Evolutionary conservation across 1,140 invertebrate genomes (phyloP), one percentile per base, ranked within the genome.

Genomic region (Drosophila ironensis): DNA sequence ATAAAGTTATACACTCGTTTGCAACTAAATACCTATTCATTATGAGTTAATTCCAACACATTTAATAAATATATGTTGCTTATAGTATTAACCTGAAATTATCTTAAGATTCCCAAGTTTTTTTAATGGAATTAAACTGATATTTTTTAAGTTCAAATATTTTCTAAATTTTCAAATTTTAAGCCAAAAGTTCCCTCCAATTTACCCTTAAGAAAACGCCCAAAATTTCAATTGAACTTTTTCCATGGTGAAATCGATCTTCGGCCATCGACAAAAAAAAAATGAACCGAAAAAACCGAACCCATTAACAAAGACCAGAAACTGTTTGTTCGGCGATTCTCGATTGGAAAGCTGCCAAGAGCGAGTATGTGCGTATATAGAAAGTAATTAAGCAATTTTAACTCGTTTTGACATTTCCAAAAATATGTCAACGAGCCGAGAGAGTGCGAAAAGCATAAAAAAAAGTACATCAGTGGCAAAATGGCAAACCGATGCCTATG

Each of bases 301-400:
- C 9, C 66, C 37, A 70, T 67, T 53, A 50, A 20, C 41, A 68
- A 46, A 40, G 54, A 57, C 56, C 52, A 60, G 25, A 60, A 37
- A 30, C 56, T 60, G 51, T 57, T 56, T 60, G 56, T 52, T 41
- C 25, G 11, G 9, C n/a, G n/a, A n/a, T 16, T 60, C 47, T 71
- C 27, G 25, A 27, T 71, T 82, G 78, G 78, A 48, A 6, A 11
- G 2, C 6, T 35, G 78, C 78, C 78, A 84, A 84, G 35, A 44
- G 30, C 54, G 37, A 57, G 35, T 40, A 20, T 51, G 28, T 57
- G 53, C 11, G 14, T 40, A 35, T 61, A 44, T 63, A 59, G 73
- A 86, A 78, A 86, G 81, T 84, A 84, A 86, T 86, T 86, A 80
- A 84, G 80, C 80, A 72, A 72, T 84, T 72, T 52, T 30, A 84